These are phyloP conservation scores for Psilopogon haemacephalus DNA, from an alignment of 2,113 vertebrate species.

Conservation along the genomic window DNA sequence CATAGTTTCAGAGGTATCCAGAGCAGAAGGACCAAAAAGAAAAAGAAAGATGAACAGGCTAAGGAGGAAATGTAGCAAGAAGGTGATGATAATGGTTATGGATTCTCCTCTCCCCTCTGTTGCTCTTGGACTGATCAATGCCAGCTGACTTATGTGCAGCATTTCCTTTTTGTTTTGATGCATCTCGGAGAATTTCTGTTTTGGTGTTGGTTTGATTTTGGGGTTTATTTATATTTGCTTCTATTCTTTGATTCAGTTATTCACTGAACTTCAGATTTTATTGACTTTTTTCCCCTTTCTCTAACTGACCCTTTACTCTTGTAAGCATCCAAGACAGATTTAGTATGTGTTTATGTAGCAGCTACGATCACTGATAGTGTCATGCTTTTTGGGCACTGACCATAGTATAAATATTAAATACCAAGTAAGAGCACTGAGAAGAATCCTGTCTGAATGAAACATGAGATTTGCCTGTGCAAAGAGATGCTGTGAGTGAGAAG, in stretches of 20 bases:
- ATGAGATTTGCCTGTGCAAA: background rate
- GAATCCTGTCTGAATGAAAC: conserved; percentile 23
- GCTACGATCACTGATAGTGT: background rate
- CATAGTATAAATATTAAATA: conserved; percentile 28
- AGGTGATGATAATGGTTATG: background rate
- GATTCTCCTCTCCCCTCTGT: background rate
- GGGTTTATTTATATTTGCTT: background rate
- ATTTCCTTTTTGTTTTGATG: background rate
- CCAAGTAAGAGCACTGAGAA: background rate
- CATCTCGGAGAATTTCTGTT: background rate
- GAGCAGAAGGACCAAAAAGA: background rate
- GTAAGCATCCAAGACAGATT: background rate
- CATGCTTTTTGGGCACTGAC: conserved; percentile 5
- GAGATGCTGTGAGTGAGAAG: background rate
- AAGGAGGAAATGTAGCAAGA: background rate
- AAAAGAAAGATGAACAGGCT: background rate
- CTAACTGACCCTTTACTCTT: conserved; percentile 18
- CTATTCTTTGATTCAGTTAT: background rate
- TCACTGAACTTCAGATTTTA: background rate
- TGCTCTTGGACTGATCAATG: background rate
- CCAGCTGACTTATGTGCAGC: background rate
- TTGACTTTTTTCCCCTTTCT: conserved; percentile 1
- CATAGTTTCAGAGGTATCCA: background rate
- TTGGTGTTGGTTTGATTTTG: background rate
- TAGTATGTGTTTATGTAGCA: conserved; percentile 17